These are phyloP conservation scores for Fabriciana adippe DNA, from an alignment of 2,888 invertebrate genomes.

Conservation along the genomic window DNA sequence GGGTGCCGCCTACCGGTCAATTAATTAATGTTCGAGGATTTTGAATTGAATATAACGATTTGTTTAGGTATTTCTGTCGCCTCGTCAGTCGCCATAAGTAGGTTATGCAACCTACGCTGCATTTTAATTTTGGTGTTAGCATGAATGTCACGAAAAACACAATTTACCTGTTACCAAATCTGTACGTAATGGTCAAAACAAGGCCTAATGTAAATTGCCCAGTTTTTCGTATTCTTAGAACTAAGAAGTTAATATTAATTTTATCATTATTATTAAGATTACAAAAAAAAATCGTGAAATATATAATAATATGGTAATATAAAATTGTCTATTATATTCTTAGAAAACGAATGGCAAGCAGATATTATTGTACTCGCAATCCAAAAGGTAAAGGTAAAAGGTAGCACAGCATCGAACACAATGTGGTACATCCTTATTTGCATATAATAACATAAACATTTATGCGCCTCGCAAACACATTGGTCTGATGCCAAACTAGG, in stretches of 20 bases:
- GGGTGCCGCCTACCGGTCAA: slow-evolving; percentile 51
- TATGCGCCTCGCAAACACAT: slow-evolving; percentile 37
- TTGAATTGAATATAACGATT: slow-evolving; percentile 52
- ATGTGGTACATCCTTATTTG: slow-evolving; percentile 31
- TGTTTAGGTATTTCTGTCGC: slow-evolving; percentile 54
- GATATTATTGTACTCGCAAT: not conserved
- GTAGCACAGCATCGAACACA: slow-evolving; percentile 13
- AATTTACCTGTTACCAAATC: slow-evolving; percentile 42
- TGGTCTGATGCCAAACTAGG: slow-evolving; percentile 43
- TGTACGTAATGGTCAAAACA: slow-evolving; percentile 27
- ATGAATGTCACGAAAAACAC: slow-evolving; percentile 50
- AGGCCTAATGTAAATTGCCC: slow-evolving; percentile 24
- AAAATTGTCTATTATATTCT: too few relatives aligned
- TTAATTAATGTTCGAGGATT: slow-evolving; percentile 49
- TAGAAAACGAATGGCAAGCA: too few relatives aligned
- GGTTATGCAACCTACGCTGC: slow-evolving; percentile 53
- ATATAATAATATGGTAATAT: too few relatives aligned
- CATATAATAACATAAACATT: slow-evolving; percentile 41
- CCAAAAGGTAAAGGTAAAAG: slow-evolving; percentile 1
- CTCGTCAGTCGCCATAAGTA: slow-evolving; percentile 48
- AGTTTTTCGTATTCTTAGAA: not conserved
- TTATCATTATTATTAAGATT: not conserved
- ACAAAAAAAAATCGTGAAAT: too few relatives aligned
- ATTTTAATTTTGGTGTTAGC: slow-evolving; percentile 51
- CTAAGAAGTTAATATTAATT: not conserved